Conservation (phyloP, 2,888 invertebrate species). For the Drosophila robusta region DNA sequence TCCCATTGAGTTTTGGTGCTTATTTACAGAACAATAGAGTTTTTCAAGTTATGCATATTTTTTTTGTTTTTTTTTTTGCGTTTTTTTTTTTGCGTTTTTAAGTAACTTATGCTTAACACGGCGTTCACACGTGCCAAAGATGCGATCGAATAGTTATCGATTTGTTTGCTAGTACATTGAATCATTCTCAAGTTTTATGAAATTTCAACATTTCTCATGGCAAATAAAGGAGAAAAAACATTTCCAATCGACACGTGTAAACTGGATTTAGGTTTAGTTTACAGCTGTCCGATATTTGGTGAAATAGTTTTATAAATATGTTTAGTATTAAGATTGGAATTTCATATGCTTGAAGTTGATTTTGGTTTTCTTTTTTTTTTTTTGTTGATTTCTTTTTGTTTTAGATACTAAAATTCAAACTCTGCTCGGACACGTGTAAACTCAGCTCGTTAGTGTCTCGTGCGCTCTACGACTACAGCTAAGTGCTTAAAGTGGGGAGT, state of each 20-base stretch:
- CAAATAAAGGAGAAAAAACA: constrained; percentile 2
- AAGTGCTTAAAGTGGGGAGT: background rate
- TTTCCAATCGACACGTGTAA: background rate
- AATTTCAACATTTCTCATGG: constrained; percentile 23
- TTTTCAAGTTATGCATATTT: constrained; percentile 6
- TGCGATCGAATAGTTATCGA: background rate
- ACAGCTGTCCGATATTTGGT: background rate
- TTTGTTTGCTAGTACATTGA: too few relatives aligned
- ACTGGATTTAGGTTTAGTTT: background rate
- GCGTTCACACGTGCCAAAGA: constrained; percentile 10
- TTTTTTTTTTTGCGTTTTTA: background rate
- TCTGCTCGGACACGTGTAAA: constrained; percentile 29
- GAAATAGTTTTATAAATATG: constrained; percentile 5
- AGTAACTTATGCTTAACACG: constrained; percentile 7
- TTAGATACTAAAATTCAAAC: background rate
- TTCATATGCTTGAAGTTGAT: constrained; percentile 10
- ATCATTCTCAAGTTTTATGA: constrained; percentile 6
- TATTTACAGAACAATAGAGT: constrained; percentile 47
- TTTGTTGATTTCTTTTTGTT: too few relatives aligned
- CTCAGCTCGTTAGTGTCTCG: constrained; percentile 22
- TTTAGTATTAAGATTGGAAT: constrained; percentile 21
- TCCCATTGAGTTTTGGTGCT: constrained; percentile 49
- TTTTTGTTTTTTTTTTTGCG: background rate
- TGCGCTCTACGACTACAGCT: constrained; percentile 43
- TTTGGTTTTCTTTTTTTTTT: background rate